Base-by-base conservation (phyloP, 2,797 vertebrate genomes). In the Phrynocephalus guinanensis region DNA sequence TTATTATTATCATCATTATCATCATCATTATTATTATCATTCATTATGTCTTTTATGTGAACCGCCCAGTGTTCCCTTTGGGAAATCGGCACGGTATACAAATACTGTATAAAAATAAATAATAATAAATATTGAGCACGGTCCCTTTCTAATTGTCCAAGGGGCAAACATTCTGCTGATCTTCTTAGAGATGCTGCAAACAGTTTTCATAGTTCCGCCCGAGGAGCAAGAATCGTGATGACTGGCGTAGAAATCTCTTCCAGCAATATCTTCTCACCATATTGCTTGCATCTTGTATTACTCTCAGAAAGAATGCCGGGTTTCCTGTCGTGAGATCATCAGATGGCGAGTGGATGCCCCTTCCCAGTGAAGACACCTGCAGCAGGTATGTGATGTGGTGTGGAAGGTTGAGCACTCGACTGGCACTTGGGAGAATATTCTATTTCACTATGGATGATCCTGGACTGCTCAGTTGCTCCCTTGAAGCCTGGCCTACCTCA, bases 81-180 rank as follows among this genome's bases (percentile, higher is more conserved):
- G 38, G 38, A 38, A 38, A 38, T 38, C 38, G 38, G 38, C 38
- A 44, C 38, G 38, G 38, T 44, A 44, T 44, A 5, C 38, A 44
- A 44, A 44, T 44, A n/a, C n/a, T n/a, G n/a, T n/a, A 44, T 44
- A 44, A 44, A 44, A 44, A 44, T 44, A 44, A 44, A 44, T 44
- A 44, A 44, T 44, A 44, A 44, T 44, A 44, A 44, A 44, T 44
- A 44, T 70, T 30, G 79, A 83, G 52, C 90, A 70, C 84, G 87
- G 44, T 84, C 72, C 84, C 2, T 1, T 71, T 33, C 84, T 24
- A 92, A 91, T 89, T 93, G 67, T 82, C 79, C 63, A 9, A 70
- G 79, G 90, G 90, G 90, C 91, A 91, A 93, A 95, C 92, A 95
- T 95, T 92, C 86, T 82, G 89, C 92, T 94, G 93, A 86, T 93